These are phyloP conservation scores for Phenacoccus solenopsis DNA, from an alignment of 1,140 invertebrate species.

Conservation along the genomic window DNA sequence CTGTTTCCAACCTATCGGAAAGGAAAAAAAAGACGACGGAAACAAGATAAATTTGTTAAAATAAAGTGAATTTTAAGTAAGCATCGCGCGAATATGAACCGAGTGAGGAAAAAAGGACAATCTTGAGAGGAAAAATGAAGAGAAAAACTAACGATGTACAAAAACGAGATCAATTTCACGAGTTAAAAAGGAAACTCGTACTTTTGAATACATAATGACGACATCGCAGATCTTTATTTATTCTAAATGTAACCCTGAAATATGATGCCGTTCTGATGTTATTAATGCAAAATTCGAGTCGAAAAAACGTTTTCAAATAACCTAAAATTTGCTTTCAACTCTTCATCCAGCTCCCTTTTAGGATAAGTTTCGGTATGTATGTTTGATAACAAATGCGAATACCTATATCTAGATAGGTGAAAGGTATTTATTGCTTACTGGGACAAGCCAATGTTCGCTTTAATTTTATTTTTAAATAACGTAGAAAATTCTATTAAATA, in stretches of 20 bases:
- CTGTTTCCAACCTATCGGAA: background rate
- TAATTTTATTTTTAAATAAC: no score
- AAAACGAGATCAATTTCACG: conserved; percentile 1
- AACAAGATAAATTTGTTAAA: conserved; percentile 3
- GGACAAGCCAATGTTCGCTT: no score
- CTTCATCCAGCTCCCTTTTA: no score
- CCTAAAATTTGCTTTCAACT: background rate
- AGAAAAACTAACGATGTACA: conserved; percentile 2
- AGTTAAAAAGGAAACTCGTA: background rate
- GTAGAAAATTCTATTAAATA: no score
- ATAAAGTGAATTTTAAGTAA: conserved; percentile 3
- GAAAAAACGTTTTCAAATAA: background rate
- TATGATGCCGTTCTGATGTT: background rate
- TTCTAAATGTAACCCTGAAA: background rate
- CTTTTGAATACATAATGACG: background rate
- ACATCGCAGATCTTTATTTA: conserved; percentile 2
- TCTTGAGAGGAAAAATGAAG: conserved; percentile 1
- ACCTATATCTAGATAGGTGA: no score
- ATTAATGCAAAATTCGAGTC: background rate
- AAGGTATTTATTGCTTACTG: no score
- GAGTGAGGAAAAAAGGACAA: background rate
- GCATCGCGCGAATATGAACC: background rate
- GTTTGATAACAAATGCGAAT: no score
- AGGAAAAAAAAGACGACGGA: background rate
- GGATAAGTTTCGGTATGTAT: no score